Evolutionary conservation across 1,140 invertebrate genomes (phyloP).

Genomic region (Drosophila baimaii): DNA sequence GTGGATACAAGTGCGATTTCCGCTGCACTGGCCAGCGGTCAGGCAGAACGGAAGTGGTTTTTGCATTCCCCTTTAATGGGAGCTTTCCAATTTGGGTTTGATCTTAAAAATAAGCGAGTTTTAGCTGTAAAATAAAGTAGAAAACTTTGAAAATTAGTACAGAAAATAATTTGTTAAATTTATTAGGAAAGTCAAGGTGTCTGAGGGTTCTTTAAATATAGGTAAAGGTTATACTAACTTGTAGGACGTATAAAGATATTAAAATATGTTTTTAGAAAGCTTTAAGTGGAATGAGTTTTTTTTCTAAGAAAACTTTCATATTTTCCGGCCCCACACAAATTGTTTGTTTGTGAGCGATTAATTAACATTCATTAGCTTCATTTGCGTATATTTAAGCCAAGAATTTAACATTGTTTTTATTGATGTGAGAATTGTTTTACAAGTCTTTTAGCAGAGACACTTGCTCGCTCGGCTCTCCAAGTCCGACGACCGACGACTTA

Average conservation of each 20-base stretch:
- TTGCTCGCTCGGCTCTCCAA: constrained; percentile 22
- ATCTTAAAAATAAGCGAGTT: constrained; percentile 17
- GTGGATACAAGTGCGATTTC: constrained; percentile 56
- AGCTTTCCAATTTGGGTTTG: constrained; percentile 8
- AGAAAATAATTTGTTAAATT: neutral
- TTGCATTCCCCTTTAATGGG: constrained; percentile 48
- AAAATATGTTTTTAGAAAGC: constrained; percentile 1
- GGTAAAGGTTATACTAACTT: neutral
- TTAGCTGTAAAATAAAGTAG: neutral
- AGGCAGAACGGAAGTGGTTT: constrained; percentile 68
- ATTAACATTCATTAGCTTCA: constrained; percentile 49
- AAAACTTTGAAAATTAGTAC: neutral
- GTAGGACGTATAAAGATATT: neutral
- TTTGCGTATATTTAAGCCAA: constrained; percentile 36
- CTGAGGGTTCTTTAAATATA: neutral
- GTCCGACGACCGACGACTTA: constrained; percentile 3
- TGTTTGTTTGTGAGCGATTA: constrained; percentile 43
- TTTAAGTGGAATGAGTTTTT: neutral
- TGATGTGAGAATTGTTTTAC: constrained; percentile 50
- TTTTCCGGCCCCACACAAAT: constrained; percentile 32
- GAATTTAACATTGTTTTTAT: constrained; percentile 49
- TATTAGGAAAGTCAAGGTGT: neutral
- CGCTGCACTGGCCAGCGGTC: constrained; percentile 66
- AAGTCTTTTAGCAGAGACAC: constrained; percentile 16
- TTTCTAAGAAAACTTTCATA: constrained; percentile 28